Percentiles rank a stretch among this genome's conserved stretches.
phyloP scores from a whole-genome alignment of 2,113 vertebrate genomes.

The Phoenicopterus ruber region DNA sequence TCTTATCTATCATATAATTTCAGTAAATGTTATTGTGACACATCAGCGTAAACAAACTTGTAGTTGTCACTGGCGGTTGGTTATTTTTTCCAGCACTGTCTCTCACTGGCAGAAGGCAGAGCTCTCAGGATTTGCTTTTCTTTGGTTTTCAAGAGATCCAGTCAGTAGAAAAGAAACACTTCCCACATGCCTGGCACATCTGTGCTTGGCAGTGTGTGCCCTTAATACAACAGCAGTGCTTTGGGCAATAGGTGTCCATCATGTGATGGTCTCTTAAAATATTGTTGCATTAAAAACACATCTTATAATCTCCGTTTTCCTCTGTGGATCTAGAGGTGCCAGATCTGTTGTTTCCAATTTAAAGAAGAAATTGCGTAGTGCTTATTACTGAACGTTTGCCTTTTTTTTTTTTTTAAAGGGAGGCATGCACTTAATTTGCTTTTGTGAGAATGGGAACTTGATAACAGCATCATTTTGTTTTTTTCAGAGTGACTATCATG shows the following conservation, averaged over 20 bases:
- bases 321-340: not conserved
- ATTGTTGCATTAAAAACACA: not conserved
- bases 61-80: not conserved
- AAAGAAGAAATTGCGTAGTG: not conserved
- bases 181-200: not conserved
- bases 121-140: not conserved
- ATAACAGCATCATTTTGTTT: not conserved
- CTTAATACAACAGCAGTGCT: not conserved
- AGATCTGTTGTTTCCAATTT: not conserved
- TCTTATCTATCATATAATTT: not conserved
- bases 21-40: not conserved
- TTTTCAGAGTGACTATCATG: not conserved
- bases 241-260: not conserved
- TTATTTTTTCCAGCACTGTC: constrained; percentile 18
- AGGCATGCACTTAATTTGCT: not conserved
- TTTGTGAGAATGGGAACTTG: not conserved
- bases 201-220: not conserved
- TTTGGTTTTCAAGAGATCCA: not conserved
- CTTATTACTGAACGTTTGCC: not conserved
- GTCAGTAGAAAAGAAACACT: not conserved
- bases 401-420: not conserved
- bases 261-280: not conserved
- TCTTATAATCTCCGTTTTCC: not conserved
- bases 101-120: not conserved
- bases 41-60: not conserved